phyloP scores from a whole-genome alignment of 2,888 invertebrate species.

The Hypolimnas misippus region DNA sequence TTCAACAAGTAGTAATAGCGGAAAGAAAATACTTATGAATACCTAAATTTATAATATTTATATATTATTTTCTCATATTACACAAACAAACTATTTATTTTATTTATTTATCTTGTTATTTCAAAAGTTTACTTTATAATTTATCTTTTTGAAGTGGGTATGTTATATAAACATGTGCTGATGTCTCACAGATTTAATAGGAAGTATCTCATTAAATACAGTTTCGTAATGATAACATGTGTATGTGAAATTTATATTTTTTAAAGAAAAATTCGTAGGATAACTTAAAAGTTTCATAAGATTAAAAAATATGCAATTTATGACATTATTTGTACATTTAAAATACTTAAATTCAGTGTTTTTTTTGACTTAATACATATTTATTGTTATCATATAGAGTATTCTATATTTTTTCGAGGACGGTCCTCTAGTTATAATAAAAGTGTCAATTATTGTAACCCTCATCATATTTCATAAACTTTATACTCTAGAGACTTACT shows the following conservation, averaged over 20 bases:
- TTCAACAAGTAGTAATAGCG: no score
- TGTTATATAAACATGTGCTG: not conserved
- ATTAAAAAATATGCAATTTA: not conserved
- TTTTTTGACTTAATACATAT: not conserved
- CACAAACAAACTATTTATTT: no score
- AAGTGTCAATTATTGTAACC: constrained; percentile 41
- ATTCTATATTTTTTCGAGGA: constrained; percentile 10
- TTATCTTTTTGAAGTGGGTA: not conserved
- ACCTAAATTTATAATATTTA: no score
- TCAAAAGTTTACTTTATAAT: no score
- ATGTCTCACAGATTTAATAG: not conserved
- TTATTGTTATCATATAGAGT: not conserved
- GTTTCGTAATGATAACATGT: constrained; percentile 2
- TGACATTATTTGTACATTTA: not conserved
- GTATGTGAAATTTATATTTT: not conserved
- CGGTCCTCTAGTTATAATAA: constrained; percentile 30
- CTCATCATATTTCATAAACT: constrained; percentile 38
- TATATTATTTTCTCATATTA: no score
- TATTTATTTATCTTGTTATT: no score
- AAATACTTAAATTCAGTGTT: not conserved
- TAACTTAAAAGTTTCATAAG: not conserved
- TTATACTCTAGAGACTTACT: constrained; percentile 24
- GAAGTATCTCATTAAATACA: constrained; percentile 5
- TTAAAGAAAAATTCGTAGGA: not conserved
- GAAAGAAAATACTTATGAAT: no score